Base-by-base conservation (phyloP, 2,797 vertebrate genomes). In the Crocodylus rhombifer region DNA sequence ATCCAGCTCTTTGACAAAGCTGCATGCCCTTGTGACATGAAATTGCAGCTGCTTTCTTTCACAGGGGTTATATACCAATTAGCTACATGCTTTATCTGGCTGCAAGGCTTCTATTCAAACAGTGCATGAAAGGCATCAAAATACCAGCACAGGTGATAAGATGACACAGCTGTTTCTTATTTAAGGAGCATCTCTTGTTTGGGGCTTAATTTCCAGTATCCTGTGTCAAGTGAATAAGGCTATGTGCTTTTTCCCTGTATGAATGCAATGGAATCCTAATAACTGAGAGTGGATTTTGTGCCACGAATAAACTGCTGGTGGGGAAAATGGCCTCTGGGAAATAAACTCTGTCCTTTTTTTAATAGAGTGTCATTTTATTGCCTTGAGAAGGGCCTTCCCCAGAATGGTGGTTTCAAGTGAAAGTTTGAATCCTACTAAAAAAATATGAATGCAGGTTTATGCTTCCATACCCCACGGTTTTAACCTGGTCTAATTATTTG, bases 301-400 rank as follows among this genome's bases (percentile, higher is more conserved):
- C 77, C 75, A 61, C 58, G 62, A 94, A 88, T 94, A 89, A 95
- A 95, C 86, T 57, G 84, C 89, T 28, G 5, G 17, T 42, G 76
- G 60, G 77, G 57, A 63, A 21, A n/a, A 0, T 77, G 33, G 77
- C 86, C n/a, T 17, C 36, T 90, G 92, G 42, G 82, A 91, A 97
- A 95, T 91, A 91, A 95, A 95, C 76, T 86, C 91, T 79, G 17
- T 63, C n/a, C 57, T 14, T 65, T 20, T 55, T 62, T 75, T 0
- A 21, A 51, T 88, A 18, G 3, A 2, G 42, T 42, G 87, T 88
- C 71, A 71, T 86, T 69, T 80, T 64, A 62, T 75, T 87, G 76
- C 42, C n/a, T 42, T 82, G 61, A 87, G 87, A 84, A 2, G 56
- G 42, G 56, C 21, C 7, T 87, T 51, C 42, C 30, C 8, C 6